These are phyloP conservation scores for Anabas testudineus DNA, from an alignment of 2,797 vertebrate genomes.

Conservation along the genomic window DNA sequence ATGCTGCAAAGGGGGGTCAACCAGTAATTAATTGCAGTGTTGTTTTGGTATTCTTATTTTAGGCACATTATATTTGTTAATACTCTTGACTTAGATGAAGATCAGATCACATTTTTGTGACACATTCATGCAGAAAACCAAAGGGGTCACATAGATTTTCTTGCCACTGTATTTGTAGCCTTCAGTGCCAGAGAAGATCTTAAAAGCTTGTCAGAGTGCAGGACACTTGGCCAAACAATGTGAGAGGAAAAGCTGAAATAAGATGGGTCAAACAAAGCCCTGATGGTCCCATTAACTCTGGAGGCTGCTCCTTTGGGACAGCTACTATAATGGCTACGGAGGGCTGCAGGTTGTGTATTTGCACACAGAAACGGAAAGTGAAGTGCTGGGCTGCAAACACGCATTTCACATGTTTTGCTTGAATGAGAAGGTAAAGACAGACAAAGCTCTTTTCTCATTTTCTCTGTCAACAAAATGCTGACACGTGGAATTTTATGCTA, in stretches of 20 bases:
- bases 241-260: constrained; percentile 18
- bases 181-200: constrained; percentile 9
- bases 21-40: too few relatives aligned
- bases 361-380: constrained; percentile 3
- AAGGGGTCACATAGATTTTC: too few relatives aligned
- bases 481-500: background rate
- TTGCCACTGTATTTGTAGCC: too few relatives aligned
- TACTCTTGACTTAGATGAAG: too few relatives aligned
- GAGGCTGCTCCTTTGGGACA: constrained; percentile 11
- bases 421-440: background rate
- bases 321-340: constrained; percentile 9
- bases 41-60: too few relatives aligned
- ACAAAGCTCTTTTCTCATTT: too few relatives aligned
- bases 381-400: constrained; percentile 13
- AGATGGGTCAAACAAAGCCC: constrained; percentile 9
- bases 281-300: constrained; percentile 33
- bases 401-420: background rate
- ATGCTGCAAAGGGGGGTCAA: too few relatives aligned
- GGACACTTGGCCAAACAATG: constrained; percentile 11
- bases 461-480: too few relatives aligned
- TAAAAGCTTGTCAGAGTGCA: constrained; percentile 9
- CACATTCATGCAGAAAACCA: too few relatives aligned
- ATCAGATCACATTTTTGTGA: too few relatives aligned
- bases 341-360: constrained; percentile 9
- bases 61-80: too few relatives aligned